Base-by-base conservation (phyloP, 2,888 invertebrate species). In the Clepsis dumicolana region DNA sequence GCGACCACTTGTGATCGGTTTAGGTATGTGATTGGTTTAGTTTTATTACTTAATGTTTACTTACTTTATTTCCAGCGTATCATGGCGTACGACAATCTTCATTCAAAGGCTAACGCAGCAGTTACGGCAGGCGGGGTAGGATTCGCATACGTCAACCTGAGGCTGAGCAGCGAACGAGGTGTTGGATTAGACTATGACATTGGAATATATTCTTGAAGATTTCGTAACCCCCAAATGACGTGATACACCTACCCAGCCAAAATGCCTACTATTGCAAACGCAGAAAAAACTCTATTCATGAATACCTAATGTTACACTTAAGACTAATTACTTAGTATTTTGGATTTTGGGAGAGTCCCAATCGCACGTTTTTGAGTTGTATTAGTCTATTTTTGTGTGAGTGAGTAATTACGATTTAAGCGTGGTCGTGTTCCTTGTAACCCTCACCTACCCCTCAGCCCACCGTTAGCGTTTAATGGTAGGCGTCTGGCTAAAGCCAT, bases 41-140 rank as follows among this genome's bases (percentile, higher is more conserved):
- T n/a, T n/a, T n/a, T n/a, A n/a, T n/a, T n/a, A n/a, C n/a, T 35
- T 10, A 44, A 21, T 48, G 21, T 48, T 48, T 35, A 50, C 21
- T n/a, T 14, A 29, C 32, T 4, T 32, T 70, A 29, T 18, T 41
- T 63, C 21, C 82, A 87, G 84, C 76, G 79, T 44, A 81, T 86
- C 27, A 64, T 79, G 50, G 80, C 72, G 1, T 80, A 79, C 16
- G 85, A 86, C 72, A 80, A 82, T 64, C 70, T 81, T 18, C 75
- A 81, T n/a, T 78, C 82, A 0, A 75, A 76, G 25, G 80, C 82
- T 2, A 71, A 76, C 0, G 83, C 81, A 1, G 73, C 64, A 12
- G 72, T 87, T n/a, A 81, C 81, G 0, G 82, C 84, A 0, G 87
- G 86, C 0, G 85, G 86, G 0, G 66, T 86, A 7, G 82, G 83